These are phyloP conservation scores for Xenentodon cancila DNA, from an alignment of 2,797 vertebrate genomes.

Conservation along the genomic window DNA sequence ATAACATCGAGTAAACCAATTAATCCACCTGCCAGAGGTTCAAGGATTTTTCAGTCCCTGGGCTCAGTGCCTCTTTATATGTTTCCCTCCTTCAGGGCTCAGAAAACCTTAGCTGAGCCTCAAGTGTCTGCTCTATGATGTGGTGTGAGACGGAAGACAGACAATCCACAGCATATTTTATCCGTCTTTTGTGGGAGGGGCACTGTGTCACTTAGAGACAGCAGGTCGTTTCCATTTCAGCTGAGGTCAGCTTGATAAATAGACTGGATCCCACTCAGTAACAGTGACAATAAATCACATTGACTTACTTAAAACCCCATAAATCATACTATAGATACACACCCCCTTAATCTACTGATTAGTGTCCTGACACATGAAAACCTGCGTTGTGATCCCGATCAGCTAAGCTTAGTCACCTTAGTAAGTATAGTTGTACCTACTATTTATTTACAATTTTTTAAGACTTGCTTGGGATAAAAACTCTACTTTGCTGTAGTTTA, in stretches of 20 bases:
- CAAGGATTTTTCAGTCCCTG: conserved; percentile 67
- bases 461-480: too few species aligned
- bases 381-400: too few species aligned
- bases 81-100: conserved; percentile 53
- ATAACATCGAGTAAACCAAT: conserved; percentile 81
- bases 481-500: too few species aligned
- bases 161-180: conserved; percentile 38
- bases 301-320: conserved; percentile 54
- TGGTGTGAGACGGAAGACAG: conserved; percentile 35
- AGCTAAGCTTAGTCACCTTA: too few species aligned
- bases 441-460: too few species aligned
- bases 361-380: too few species aligned
- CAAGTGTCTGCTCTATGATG: conserved; percentile 33
- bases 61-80: conserved; percentile 50
- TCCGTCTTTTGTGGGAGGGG: conserved; percentile 20
- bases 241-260: conserved; percentile 64
- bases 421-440: too few species aligned
- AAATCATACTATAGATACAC: conserved; percentile 53
- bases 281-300: conserved; percentile 54
- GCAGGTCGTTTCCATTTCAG: too few species aligned
- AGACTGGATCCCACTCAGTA: conserved; percentile 43
- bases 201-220: too few species aligned
- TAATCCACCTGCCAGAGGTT: conserved; percentile 78
- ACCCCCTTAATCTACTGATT: too few species aligned
- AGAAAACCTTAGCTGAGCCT: conserved; percentile 48